Evolutionary conservation across 1,140 invertebrate species (phyloP), one percentile per base, ranked within the genome.

Genomic region (Drosophila erecta): DNA sequence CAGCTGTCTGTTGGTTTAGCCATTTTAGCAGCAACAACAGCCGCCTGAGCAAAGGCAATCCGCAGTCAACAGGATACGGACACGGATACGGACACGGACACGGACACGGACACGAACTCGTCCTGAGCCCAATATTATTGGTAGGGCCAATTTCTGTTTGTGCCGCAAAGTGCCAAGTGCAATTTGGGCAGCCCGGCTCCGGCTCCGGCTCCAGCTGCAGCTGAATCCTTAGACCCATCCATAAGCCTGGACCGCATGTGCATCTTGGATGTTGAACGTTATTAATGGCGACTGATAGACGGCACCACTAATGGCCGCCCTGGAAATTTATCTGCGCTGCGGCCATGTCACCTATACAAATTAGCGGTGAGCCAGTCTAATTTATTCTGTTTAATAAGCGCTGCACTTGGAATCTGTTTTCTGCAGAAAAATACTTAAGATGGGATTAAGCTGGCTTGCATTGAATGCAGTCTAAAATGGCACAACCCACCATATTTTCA

Each of bases 211-310:
- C 10, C n/a, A 55, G 17, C 2, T 5, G 4, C 4, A 12, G 20
- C 20, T 5, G 20, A 10, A n/a, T 47, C 12, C 1, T 10, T 20
- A 8, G 30, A 30, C 8, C 30, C 30, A 30, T 2, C 30, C 30
- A 30, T 30, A 30, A 30, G 30, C 30, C 30, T 10, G 8, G 30
- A 7, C 69, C 56, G 60, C 72, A 60, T 73, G 67, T 77, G 78
- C 69, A 74, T 64, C 69, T 60, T 67, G 67, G 69, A 49, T 72
- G 71, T 78, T 87, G 62, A 81, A 60, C 66, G 84, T 87, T 81
- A 85, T 81, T 81, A 85, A 87, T 86, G 83, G 83, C 78, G 59
- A 74, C 38, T 74, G 73, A 81, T 81, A 73, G 67, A 58, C 61
- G 71, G 24, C 53, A 50, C 56, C 56, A 69, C 60, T 50, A 65